Conservation (phyloP, 1,140 invertebrate genomes). For the Phthorimaea operculella region DNA sequence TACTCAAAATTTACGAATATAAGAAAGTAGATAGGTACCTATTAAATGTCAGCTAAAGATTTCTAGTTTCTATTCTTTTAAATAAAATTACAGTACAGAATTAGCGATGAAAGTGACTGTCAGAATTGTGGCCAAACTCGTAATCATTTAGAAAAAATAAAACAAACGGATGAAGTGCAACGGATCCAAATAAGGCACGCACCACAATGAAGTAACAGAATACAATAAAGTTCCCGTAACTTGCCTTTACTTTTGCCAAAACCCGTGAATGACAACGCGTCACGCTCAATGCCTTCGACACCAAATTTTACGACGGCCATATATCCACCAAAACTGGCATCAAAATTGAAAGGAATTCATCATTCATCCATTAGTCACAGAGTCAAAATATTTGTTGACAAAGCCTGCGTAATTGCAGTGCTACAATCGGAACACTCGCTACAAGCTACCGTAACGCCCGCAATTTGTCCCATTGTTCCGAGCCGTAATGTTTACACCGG, state of each 20-base stretch:
- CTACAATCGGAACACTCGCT: slow-evolving; percentile 65
- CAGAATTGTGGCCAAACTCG: too few relatives aligned
- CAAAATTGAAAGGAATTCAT: slow-evolving; percentile 63
- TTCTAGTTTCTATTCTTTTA: too few relatives aligned
- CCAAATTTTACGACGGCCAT: slow-evolving; percentile 57
- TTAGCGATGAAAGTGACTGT: too few relatives aligned
- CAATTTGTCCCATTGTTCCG: slow-evolving; percentile 64
- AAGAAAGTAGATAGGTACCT: too few relatives aligned
- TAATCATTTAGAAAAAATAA: background rate
- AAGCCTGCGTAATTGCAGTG: slow-evolving; percentile 56
- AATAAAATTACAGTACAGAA: too few relatives aligned
- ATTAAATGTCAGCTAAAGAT: too few relatives aligned
- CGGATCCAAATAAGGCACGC: slow-evolving; percentile 3
- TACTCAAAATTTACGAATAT: too few relatives aligned
- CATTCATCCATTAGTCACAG: slow-evolving; percentile 66
- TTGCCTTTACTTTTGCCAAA: slow-evolving; percentile 42
- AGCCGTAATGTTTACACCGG: slow-evolving; percentile 54
- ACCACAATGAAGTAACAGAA: slow-evolving; percentile 29
- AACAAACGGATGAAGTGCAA: slow-evolving; percentile 12
- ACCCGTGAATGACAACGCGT: slow-evolving; percentile 49
- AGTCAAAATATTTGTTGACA: slow-evolving; percentile 60
- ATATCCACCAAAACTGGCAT: slow-evolving; percentile 59
- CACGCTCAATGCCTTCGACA: slow-evolving; percentile 50
- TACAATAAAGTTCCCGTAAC: slow-evolving; percentile 48
- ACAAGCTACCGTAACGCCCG: slow-evolving; percentile 66